Evolutionary conservation across 37 sponge, comb jelly and placozoan species (phyloP), one percentile per base, ranked within the genome.

Genomic region (Ephydatia muelleri): DNA sequence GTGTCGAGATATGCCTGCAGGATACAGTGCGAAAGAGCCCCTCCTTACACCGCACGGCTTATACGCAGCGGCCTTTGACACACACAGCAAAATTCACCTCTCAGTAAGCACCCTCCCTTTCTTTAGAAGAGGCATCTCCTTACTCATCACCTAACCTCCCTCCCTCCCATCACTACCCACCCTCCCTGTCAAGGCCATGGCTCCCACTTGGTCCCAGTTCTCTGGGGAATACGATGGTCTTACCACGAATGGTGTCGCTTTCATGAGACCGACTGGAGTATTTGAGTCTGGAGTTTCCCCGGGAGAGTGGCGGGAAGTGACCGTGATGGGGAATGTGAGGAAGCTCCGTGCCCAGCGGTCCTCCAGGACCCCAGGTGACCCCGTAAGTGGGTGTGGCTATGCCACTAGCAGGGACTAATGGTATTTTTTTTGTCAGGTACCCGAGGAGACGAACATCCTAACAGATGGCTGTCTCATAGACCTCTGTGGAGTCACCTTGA

Each of bases 391-490:
- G 26, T 16, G 49, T 37, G 48, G 37, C 47, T 30, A 0, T 39
- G 14, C 29, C 31, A n/a, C 11, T 11, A 33, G 29, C 32, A 22
- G 36, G 2, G 37, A 80, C 13, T 65, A 13, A 57, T 73, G 19
- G 25, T 80, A 72, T 72, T 72, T 13, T 72, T 72, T 23, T 16
- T 16, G 25, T 35, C 74, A 94, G 95, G 49, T 89, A 9, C 84
- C 85, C 33, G 84, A 79, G 49, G 96, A 95, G 77, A 90, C 93
- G 9, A 96, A 93, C 75, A 93, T 96, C n/a, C 76, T 96, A 34
- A 93, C 96, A 27, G 96, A 96, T 78, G 96, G 96, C 8, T 96
- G 96, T 79, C 83, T 96, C 30, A 93, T 96, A 70, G 96, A 96
- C 67, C 73, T 96, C 78, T 96, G 96, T 93, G 96, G 96, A 12